A percentile compares a stretch with the other conserved stretches of the same genome.
Evolutionary conservation across 2,888 invertebrate species (phyloP).

Genomic region (Drosophila subsilvestris): DNA sequence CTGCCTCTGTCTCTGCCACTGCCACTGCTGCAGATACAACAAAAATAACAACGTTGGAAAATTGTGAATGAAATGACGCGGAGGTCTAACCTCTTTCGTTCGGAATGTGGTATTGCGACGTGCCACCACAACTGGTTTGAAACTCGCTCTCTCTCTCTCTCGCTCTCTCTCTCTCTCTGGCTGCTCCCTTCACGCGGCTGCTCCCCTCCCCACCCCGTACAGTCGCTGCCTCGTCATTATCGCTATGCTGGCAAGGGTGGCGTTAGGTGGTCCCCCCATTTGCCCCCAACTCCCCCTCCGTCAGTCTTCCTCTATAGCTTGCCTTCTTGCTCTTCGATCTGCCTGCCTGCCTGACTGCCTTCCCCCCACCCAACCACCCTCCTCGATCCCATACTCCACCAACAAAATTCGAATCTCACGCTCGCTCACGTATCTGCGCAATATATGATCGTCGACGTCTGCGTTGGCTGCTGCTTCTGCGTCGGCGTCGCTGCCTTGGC

Average conservation of each 20-base stretch:
- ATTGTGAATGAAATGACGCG: slow-evolving; percentile 84
- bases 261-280: slow-evolving; percentile 61
- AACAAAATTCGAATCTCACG: slow-evolving; percentile 40
- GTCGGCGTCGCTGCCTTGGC: no score
- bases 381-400: background rate
- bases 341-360: slow-evolving; percentile 14
- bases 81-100: slow-evolving; percentile 77
- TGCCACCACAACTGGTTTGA: slow-evolving; percentile 77
- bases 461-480: no score
- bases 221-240: slow-evolving; percentile 60
- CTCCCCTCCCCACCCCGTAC: slow-evolving; percentile 18
- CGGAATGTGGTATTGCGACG: slow-evolving; percentile 82
- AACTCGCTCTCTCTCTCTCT: slow-evolving; percentile 29
- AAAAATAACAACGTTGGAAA: slow-evolving; percentile 59
- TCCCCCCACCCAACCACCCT: slow-evolving; percentile 19
- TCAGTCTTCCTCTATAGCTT: background rate
- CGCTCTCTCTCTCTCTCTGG: slow-evolving; percentile 28
- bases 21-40: slow-evolving; percentile 33
- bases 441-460: slow-evolving; percentile 42
- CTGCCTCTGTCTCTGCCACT: slow-evolving; percentile 23
- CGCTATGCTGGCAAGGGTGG: slow-evolving; percentile 70
- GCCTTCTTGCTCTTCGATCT: slow-evolving; percentile 18
- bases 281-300: slow-evolving; percentile 13
- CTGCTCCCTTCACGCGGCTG: slow-evolving; percentile 1
- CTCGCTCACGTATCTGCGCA: slow-evolving; percentile 53